Conservation (phyloP, 1,140 invertebrate species). For the Euura saliciscinereae region DNA sequence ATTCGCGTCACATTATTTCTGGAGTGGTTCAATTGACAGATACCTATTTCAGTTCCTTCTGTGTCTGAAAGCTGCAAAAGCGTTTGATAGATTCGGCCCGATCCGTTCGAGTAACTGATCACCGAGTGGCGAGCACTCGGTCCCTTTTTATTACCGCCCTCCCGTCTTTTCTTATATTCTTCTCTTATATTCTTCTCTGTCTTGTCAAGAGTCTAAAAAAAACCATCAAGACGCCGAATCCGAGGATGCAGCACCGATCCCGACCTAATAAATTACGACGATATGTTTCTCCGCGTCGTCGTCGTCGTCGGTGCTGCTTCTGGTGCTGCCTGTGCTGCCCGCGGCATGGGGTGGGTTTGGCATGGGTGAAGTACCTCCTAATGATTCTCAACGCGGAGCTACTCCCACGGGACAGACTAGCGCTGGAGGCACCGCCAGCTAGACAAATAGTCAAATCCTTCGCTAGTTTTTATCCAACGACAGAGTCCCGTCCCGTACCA, state of each 20-base stretch:
- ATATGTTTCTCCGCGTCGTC: neutral
- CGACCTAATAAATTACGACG: neutral
- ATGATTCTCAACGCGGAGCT: slow-evolving; percentile 22
- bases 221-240: neutral
- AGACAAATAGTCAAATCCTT: slow-evolving; percentile 32
- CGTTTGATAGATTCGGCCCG: neutral
- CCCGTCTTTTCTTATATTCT: neutral
- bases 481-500: neutral
- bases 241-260: neutral
- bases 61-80: neutral
- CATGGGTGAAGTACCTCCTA: slow-evolving; percentile 19
- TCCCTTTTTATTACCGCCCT: neutral
- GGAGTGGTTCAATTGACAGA: neutral
- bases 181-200: too few relatives aligned
- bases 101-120: neutral
- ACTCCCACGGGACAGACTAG: neutral
- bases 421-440: neutral
- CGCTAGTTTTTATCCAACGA: neutral
- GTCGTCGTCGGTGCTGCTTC: neutral
- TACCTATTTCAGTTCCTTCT: neutral
- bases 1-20: neutral
- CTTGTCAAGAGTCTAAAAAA: neutral
- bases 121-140: neutral
- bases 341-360: neutral
- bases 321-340: too few relatives aligned